These are phyloP conservation scores for Corbicula japonica DNA, from an alignment of 2,888 invertebrate species.

Conservation along the genomic window DNA sequence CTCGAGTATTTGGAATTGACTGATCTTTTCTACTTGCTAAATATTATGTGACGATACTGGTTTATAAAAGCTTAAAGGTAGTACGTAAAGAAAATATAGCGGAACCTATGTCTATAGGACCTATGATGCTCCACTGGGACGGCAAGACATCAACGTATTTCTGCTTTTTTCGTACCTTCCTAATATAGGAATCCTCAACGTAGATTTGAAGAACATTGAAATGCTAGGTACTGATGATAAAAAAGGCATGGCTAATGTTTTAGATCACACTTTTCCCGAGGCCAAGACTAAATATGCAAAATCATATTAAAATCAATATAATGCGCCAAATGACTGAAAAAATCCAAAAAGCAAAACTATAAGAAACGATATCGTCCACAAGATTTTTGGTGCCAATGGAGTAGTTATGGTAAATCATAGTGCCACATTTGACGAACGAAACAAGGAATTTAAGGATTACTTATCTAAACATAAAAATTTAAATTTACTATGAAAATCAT, in stretches of 20 bases:
- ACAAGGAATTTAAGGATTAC: no score
- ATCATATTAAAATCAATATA: no score
- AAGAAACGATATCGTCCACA: no score
- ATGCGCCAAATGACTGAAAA: no score
- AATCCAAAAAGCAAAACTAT: no score
- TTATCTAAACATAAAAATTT: no score
- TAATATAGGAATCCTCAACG: neutral
- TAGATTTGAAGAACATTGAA: neutral
- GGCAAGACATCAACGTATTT: slow-evolving; percentile 9
- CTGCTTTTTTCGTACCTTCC: neutral
- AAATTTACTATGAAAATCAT: no score
- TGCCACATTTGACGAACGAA: no score
- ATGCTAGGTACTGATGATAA: slow-evolving; percentile 4
- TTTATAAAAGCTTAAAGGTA: slow-evolving; percentile 9
- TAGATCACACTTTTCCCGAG: slow-evolving; percentile 1
- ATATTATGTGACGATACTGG: slow-evolving; percentile 13
- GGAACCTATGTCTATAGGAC: slow-evolving; percentile 27
- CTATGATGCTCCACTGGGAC: slow-evolving; percentile 35
- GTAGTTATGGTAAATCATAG: no score
- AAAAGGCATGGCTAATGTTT: neutral
- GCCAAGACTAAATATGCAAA: no score
- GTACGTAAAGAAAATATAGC: slow-evolving; percentile 11
- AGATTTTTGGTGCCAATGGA: no score
- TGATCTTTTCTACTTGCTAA: slow-evolving; percentile 8
- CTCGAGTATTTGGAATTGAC: slow-evolving; percentile 28